phyloP scores from a whole-genome alignment of 2,888 invertebrate species.

The Sepiola atlantica region DNA sequence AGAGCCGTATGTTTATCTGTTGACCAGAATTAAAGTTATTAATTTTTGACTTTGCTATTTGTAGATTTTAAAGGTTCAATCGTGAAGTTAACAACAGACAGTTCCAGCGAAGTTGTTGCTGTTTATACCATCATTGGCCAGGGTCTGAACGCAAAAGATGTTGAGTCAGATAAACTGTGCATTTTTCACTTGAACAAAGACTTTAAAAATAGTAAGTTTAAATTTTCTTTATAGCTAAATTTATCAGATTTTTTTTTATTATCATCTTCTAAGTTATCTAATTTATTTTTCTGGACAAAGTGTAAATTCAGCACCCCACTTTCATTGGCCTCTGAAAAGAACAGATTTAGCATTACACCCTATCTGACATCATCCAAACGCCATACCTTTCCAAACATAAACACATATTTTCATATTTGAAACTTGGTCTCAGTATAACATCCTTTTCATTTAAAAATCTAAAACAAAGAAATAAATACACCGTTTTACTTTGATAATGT shows the following conservation, averaged over 20 bases:
- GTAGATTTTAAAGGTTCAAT: background rate
- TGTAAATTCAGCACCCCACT: background rate
- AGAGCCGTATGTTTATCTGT: no score
- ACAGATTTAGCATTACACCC: no score
- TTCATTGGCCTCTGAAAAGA: no score
- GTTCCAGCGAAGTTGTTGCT: background rate
- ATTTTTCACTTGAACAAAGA: background rate
- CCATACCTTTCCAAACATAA: no score
- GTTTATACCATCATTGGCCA: background rate
- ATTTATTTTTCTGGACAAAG: background rate
- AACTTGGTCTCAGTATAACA: no score
- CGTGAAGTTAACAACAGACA: background rate
- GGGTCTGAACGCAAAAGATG: accelerated
- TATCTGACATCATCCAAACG: no score
- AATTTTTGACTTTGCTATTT: background rate
- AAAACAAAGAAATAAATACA: no score
- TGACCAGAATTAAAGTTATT: no score
- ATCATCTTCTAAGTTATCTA: background rate
- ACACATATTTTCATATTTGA: no score
- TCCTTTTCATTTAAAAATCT: no score
- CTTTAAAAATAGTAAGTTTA: background rate
- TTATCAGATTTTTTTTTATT: background rate
- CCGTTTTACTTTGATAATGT: no score
- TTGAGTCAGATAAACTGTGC: background rate
- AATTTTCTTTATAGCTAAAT: background rate